These are phyloP conservation scores for Drosophila chauvacae DNA, from an alignment of 1,140 invertebrate species.

Conservation along the genomic window DNA sequence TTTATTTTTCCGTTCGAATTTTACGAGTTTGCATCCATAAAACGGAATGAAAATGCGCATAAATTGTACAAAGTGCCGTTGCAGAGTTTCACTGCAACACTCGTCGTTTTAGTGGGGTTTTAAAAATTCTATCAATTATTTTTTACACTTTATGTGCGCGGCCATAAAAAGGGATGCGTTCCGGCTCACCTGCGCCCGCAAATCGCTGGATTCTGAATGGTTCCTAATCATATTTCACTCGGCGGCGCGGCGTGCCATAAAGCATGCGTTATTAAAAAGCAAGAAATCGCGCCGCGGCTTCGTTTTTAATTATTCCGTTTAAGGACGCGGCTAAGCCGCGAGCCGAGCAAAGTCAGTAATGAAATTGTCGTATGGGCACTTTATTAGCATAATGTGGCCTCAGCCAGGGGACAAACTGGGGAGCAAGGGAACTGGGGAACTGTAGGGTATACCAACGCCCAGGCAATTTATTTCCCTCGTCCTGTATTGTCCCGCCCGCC, in stretches of 20 bases:
- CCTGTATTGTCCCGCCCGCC: not conserved
- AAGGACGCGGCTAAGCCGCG: conserved; percentile 34
- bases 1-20: conserved; percentile 66
- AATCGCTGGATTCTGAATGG: conserved; percentile 15
- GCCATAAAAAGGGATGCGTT: conserved; percentile 56
- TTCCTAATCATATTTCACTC: conserved; percentile 33
- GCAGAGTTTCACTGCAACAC: conserved; percentile 26
- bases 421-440: not conserved
- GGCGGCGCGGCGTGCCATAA: conserved; percentile 39
- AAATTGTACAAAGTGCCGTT: conserved; percentile 59
- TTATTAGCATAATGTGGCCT: conserved; percentile 73
- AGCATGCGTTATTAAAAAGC: conserved; percentile 48
- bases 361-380: conserved; percentile 72
- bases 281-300: conserved; percentile 28
- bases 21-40: conserved; percentile 77
- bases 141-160: conserved; percentile 62
- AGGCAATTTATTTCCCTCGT: conserved; percentile 53
- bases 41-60: conserved; percentile 79
- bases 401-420: conserved; percentile 19
- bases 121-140: conserved; percentile 82
- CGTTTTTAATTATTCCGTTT: conserved; percentile 70
- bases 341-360: conserved; percentile 48
- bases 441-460: conserved; percentile 38
- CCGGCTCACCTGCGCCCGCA: conserved; percentile 37
- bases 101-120: conserved; percentile 57